phyloP scores from a whole-genome alignment of 2,113 vertebrate genomes.

The Cottus gobio region DNA sequence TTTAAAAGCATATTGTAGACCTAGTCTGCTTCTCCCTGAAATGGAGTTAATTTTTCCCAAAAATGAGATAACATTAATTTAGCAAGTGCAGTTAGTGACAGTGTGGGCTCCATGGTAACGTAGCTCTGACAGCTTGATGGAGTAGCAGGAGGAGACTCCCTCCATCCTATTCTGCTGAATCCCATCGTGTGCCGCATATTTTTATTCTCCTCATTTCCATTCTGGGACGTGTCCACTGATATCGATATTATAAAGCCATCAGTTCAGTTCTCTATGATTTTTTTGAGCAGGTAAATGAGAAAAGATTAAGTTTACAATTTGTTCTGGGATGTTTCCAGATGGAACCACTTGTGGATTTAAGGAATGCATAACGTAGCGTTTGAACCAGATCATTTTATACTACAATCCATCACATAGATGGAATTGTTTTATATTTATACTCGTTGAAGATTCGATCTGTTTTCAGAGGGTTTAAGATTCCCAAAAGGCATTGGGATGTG shows the following conservation, averaged over 20 bases:
- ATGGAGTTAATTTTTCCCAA: neutral
- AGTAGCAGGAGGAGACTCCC: neutral
- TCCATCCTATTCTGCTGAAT: neutral
- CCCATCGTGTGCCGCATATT: too few relatives aligned
- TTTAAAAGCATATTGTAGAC: neutral
- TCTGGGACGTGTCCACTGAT: neutral
- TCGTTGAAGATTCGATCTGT: neutral
- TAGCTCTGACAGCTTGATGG: neutral
- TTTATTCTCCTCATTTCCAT: neutral
- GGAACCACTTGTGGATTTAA: neutral
- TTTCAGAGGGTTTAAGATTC: neutral
- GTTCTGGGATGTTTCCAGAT: neutral
- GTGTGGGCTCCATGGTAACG: neutral
- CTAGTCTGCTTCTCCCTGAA: too few relatives aligned
- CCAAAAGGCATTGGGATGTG: neutral
- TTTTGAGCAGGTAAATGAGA: neutral
- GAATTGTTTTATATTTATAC: conserved; percentile 1
- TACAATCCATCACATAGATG: neutral
- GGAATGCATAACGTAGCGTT: neutral
- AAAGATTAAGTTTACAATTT: neutral
- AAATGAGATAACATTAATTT: neutral
- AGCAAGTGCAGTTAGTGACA: neutral
- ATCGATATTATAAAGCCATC: neutral
- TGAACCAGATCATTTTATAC: neutral
- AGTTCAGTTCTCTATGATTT: neutral